A percentile compares a stretch with the other conserved stretches of the same genome.
Evolutionary conservation across 2,888 invertebrate species (phyloP).

Genomic region (Oscheius sp.): DNA sequence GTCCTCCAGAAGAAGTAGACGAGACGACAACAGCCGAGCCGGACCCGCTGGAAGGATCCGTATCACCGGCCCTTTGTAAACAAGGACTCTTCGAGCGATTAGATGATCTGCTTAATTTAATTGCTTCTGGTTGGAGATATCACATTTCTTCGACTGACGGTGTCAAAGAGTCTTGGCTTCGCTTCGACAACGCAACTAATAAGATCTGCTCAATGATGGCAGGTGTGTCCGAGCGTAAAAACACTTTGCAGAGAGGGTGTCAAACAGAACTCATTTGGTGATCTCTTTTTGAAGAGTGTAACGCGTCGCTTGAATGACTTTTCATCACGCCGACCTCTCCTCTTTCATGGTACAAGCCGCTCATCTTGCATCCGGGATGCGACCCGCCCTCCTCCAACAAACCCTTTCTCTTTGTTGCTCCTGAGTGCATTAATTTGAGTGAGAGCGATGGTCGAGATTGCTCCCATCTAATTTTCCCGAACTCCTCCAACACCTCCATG

Average conservation of each 20-base stretch:
- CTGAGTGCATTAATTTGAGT: constrained; percentile 34
- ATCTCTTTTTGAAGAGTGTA: constrained; percentile 2
- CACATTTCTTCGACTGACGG: constrained; percentile 68
- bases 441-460: constrained; percentile 28
- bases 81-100: constrained; percentile 55
- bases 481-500: neutral
- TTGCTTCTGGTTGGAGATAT: constrained; percentile 67
- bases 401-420: constrained; percentile 11
- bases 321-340: constrained; percentile 25
- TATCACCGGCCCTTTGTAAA: constrained; percentile 59
- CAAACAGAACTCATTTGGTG: no score
- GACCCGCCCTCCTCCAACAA: constrained; percentile 21
- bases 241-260: no score
- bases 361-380: constrained; percentile 25
- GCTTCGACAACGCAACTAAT: constrained; percentile 61
- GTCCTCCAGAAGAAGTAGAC: constrained; percentile 15
- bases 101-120: constrained; percentile 61
- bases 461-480: constrained; percentile 18
- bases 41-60: constrained; percentile 43
- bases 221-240: constrained; percentile 34
- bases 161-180: constrained; percentile 63
- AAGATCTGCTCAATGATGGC: constrained; percentile 60
- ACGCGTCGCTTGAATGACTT: constrained; percentile 31
- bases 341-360: constrained; percentile 16
- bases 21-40: constrained; percentile 35